Percentiles rank a stretch among this genome's conserved stretches.
Conservation (phyloP, 2,888 invertebrate species). For the Spisula subtruncata region DNA sequence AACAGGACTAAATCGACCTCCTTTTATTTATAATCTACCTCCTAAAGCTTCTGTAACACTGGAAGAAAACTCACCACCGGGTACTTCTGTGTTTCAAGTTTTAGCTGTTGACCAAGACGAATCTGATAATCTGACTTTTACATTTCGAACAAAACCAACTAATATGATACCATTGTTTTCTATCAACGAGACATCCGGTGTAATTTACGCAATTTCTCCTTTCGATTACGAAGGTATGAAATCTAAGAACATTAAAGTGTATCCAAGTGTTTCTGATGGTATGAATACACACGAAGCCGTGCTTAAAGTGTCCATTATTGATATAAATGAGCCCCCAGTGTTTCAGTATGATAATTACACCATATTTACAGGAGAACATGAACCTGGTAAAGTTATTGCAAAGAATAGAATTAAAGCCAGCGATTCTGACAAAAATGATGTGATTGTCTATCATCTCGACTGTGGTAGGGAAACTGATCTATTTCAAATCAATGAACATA, state of each 20-base stretch:
- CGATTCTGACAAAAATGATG: slow-evolving; percentile 53
- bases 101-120: slow-evolving; percentile 50
- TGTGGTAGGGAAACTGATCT: slow-evolving; percentile 48
- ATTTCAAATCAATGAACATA: slow-evolving; percentile 55
- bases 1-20: slow-evolving; percentile 53
- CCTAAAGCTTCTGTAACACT: slow-evolving; percentile 13
- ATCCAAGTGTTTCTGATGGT: slow-evolving; percentile 56
- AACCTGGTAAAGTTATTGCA: slow-evolving; percentile 38
- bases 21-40: slow-evolving; percentile 54
- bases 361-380: slow-evolving; percentile 48
- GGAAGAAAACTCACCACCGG: slow-evolving; percentile 52
- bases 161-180: slow-evolving; percentile 52
- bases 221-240: slow-evolving; percentile 57
- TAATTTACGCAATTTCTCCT: slow-evolving; percentile 37
- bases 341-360: slow-evolving; percentile 47
- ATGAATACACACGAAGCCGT: slow-evolving; percentile 21
- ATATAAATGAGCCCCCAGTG: slow-evolving; percentile 60
- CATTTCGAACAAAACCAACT: slow-evolving; percentile 44
- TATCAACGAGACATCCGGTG: slow-evolving; percentile 57
- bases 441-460: slow-evolving; percentile 40
- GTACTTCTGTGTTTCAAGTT: slow-evolving; percentile 52
- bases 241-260: slow-evolving; percentile 46
- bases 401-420: slow-evolving; percentile 54
- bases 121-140: slow-evolving; percentile 50
- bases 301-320: slow-evolving; percentile 52